These are phyloP conservation scores for Eurystomus gularis DNA, from an alignment of 2,113 vertebrate genomes.

Conservation along the genomic window DNA sequence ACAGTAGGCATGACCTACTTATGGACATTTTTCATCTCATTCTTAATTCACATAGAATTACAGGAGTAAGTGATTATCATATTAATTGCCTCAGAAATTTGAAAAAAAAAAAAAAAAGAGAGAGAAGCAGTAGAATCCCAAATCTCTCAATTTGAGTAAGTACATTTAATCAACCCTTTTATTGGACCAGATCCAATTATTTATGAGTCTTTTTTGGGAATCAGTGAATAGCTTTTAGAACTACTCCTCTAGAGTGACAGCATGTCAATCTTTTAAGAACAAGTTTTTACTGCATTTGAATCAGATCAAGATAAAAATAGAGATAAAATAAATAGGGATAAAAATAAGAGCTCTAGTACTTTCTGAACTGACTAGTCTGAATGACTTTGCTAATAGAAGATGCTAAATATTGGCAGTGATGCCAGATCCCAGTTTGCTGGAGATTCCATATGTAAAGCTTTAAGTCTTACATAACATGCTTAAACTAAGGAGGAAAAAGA, in stretches of 20 bases:
- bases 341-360: not conserved
- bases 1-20: not conserved
- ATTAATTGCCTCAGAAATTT: not conserved
- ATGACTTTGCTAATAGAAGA: not conserved
- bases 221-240: not conserved
- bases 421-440: not conserved
- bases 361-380: not conserved
- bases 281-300: not conserved
- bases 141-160: not conserved
- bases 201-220: not conserved
- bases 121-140: not conserved
- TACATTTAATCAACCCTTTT: not conserved
- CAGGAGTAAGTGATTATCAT: not conserved
- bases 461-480: not conserved
- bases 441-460: not conserved
- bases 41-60: not conserved
- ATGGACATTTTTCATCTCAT: not conserved
- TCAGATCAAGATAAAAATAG: not conserved
- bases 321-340: not conserved
- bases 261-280: not conserved
- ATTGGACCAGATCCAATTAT: not conserved
- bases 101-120: not conserved
- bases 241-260: not conserved
- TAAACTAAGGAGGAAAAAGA: not conserved
- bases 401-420: not conserved